Base-by-base conservation (phyloP, 2,888 invertebrate genomes). In the Caenorhabditis sp. region DNA sequence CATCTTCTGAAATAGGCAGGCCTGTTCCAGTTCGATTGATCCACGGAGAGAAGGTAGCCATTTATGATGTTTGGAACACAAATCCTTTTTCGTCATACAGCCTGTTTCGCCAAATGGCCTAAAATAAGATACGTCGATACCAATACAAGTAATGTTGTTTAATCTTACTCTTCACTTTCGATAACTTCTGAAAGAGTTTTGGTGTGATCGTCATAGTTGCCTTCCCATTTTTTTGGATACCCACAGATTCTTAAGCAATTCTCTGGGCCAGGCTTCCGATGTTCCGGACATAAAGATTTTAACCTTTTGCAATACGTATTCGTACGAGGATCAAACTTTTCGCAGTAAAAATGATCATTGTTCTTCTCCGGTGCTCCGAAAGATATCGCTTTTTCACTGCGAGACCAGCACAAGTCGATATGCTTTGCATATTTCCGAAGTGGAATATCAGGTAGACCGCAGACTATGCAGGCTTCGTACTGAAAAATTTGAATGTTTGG, bases 231-330 rank as follows among this genome's bases (percentile, higher is more conserved):
- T 11, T 61, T 70, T n/a, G 86, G 86, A 55, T 72, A 85, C 18
- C 85, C 85, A 55, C 86, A 86, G 11, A 86, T 62, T 60, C 47
- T 69, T 26, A 78, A 47, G 15, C n/a, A 28, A 1, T 60, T 47
- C 35, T 81, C 81, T 0, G 37, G 24, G 20, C 67, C 70, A 15
- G 60, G 65, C 35, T 67, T 70, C 18, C 70, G 26, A 92, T 99
- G 98, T 91, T 99, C 99, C 0, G 99, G 98, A 91, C 99, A 99
- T 86, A 99, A 94, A 0, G 98, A 97, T 86, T 97, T 94, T 74
- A 99, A 93, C 68, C 98, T 93, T 93, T 98, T 98, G 93, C 99
- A 99, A 91, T 98, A 99, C 0, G 97, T 97, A 4, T 94, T 93
- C 0, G 95, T 94, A 9, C 58, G 51, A 20, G 86, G 82, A 93